A percentile compares a stretch with the other conserved stretches of the same genome.
Conservation (phyloP, 2,888 invertebrate genomes). For the Antheraea assamensis region DNA sequence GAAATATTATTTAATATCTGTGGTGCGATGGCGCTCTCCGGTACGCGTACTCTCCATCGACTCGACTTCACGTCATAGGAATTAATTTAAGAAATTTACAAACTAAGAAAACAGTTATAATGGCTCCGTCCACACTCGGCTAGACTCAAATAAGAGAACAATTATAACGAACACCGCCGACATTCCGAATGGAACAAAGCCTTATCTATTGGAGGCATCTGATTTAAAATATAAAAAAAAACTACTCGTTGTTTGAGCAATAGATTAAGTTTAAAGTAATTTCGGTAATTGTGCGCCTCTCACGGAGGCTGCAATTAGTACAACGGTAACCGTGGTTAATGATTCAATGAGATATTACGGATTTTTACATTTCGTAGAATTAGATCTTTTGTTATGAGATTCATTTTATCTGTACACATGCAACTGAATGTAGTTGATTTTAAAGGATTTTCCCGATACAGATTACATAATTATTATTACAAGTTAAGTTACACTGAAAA, state of each 20-base stretch:
- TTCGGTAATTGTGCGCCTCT: slow-evolving; percentile 55
- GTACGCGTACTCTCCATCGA: neutral
- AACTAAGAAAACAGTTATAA: slow-evolving; percentile 10
- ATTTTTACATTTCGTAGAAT: slow-evolving; percentile 23
- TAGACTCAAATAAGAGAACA: slow-evolving; percentile 7
- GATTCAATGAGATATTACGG: slow-evolving; percentile 58
- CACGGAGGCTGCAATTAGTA: slow-evolving; percentile 53
- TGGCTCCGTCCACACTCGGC: slow-evolving; percentile 9
- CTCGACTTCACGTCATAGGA: neutral
- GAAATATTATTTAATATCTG: neutral
- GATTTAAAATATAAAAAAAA: slow-evolving; percentile 31
- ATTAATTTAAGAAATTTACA: slow-evolving; percentile 7
- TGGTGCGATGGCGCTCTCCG: neutral
- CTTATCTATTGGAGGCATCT: slow-evolving; percentile 23
- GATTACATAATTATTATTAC: too few relatives aligned
- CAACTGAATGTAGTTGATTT: neutral
- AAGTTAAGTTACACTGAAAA: too few relatives aligned
- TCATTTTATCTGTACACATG: neutral
- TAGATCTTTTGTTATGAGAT: slow-evolving; percentile 6
- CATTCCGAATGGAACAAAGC: slow-evolving; percentile 23
- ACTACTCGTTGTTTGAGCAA: slow-evolving; percentile 50
- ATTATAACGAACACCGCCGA: slow-evolving; percentile 1
- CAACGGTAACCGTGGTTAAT: slow-evolving; percentile 54
- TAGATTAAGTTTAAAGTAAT: slow-evolving; percentile 54
- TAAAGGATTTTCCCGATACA: neutral